Evolutionary conservation across 2,797 vertebrate genomes (phyloP).

Genomic region (Hyperoplus immaculatus): DNA sequence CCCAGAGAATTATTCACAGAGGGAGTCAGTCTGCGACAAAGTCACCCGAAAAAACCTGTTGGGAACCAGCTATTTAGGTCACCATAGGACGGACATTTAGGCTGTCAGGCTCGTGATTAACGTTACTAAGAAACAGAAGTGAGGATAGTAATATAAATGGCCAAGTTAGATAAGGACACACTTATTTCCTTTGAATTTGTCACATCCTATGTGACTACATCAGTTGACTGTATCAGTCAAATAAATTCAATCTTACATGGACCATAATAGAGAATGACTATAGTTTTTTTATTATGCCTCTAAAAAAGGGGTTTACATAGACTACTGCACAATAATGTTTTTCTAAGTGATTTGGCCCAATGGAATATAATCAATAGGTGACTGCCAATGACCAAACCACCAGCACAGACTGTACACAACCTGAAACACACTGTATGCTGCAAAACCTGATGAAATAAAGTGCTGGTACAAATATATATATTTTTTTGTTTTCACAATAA

Average conservation of each 20-base stretch:
- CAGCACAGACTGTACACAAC: conserved; percentile 73
- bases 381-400: conserved; percentile 70
- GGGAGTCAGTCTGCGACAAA: conserved; percentile 79
- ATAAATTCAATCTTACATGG: conserved; percentile 67
- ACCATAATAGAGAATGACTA: conserved; percentile 67
- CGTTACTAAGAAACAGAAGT: conserved; percentile 82
- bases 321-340: conserved; percentile 68
- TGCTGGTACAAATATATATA: conserved; percentile 83
- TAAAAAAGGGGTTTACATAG: conserved; percentile 56
- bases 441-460: conserved; percentile 86
- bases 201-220: conserved; percentile 71
- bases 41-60: conserved; percentile 72
- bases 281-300: conserved; percentile 59
- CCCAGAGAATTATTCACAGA: conserved; percentile 84
- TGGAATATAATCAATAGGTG: conserved; percentile 70
- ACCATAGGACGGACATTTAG: conserved; percentile 72
- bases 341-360: conserved; percentile 65
- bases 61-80: conserved; percentile 73
- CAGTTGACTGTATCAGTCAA: conserved; percentile 65
- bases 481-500: conserved; percentile 72
- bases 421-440: conserved; percentile 73
- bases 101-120: conserved; percentile 75
- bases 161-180: conserved; percentile 73
- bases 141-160: conserved; percentile 74
- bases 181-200: conserved; percentile 68